phyloP scores from a whole-genome alignment of 2,888 invertebrate genomes.

The Toxonevra muliebris region DNA sequence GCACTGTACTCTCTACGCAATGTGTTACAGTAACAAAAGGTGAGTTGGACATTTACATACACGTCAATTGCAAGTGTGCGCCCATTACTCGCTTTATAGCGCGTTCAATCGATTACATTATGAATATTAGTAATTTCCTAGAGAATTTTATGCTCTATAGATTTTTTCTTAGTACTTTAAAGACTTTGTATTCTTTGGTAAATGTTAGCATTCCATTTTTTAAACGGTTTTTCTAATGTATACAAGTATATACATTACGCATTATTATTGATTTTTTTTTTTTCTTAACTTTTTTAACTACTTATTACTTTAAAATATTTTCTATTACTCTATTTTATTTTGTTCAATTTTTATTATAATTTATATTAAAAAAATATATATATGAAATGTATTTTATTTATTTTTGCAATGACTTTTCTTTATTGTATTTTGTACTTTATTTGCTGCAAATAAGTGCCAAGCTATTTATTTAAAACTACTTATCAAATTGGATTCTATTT shows the following conservation, averaged over 20 bases:
- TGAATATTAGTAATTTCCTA: slow-evolving; percentile 60
- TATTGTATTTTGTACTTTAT: background rate
- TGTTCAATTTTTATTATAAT: background rate
- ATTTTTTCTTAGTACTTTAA: slow-evolving; percentile 57
- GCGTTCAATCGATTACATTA: slow-evolving; percentile 59
- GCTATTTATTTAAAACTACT: no score
- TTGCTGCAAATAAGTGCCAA: no score
- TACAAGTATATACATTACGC: background rate
- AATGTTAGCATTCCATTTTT: slow-evolving; percentile 44
- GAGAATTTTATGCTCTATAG: slow-evolving; percentile 59
- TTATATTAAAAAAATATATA: background rate
- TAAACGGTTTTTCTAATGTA: slow-evolving; percentile 13
- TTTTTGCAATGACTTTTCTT: background rate
- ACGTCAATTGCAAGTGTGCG: slow-evolving; percentile 61
- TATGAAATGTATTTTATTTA: no score
- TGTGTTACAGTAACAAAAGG: slow-evolving; percentile 72
- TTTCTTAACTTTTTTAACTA: background rate
- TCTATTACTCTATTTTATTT: background rate
- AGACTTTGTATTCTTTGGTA: slow-evolving; percentile 54
- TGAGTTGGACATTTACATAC: slow-evolving; percentile 60
- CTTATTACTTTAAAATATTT: no score
- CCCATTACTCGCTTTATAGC: slow-evolving; percentile 64
- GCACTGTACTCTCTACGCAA: slow-evolving; percentile 67
- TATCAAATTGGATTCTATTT: no score
- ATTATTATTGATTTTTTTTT: background rate